Evolutionary conservation across 2,888 invertebrate genomes (phyloP), one percentile per base, ranked within the genome.

Genomic region (Polyploca ridens): DNA sequence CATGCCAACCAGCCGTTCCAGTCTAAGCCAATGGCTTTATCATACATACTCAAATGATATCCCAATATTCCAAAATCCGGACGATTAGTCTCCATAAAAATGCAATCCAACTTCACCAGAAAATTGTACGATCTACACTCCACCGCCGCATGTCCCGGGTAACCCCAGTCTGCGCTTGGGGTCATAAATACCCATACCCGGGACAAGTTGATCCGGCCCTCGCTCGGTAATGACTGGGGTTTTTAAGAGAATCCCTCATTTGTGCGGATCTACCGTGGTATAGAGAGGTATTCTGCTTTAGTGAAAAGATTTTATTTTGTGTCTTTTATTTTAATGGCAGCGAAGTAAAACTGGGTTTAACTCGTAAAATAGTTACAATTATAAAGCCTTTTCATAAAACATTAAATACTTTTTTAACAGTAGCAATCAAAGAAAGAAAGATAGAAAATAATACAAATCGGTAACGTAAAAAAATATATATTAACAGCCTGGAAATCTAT

Each of bases 151-250:
- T 54, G 54, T 19, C 19, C 54, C 19, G 41, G 11, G 62, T 68
- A 69, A 69, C 67, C 68, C 71, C 62, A 33, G 10, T 5, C 10
- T 35, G 54, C 16, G 58, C 60, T 11, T 16, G 70, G 72, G 78
- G 77, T 77, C 78, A 77, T 82, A 84, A 83, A 83, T 79, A 82
- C 78, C 80, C 66, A 71, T 71, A 69, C 64, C 46, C 71, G 75
- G 76, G 80, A 83, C 83, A 79, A 78, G 67, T 83, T 81, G 83
- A 84, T 79, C 85, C 83, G 62, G 62, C 71, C n/a, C 65, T 41
- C 68, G 58, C 70, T 70, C 78, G 73, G 82, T 82, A 82, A 82
- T 82, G 80, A 82, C 76, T 63, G 69, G 74, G 73, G 75, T 57
- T 66, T 75, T 75, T 66, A 73, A 72, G 58, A 46, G 69, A 77